These are phyloP conservation scores for Tetranychus piercei DNA, from an alignment of 2,888 invertebrate genomes.

Conservation along the genomic window DNA sequence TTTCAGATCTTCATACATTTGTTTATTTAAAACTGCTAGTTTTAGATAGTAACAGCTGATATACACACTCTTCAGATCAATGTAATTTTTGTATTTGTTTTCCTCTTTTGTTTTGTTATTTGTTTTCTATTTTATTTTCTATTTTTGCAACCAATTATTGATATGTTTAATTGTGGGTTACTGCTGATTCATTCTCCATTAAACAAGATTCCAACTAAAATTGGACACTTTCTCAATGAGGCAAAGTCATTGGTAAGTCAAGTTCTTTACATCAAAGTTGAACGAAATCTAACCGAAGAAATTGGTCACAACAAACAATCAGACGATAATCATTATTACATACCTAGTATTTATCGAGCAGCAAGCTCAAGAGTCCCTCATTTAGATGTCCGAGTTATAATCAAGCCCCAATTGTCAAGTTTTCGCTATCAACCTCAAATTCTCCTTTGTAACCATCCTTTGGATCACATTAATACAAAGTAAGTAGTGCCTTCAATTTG, in stretches of 20 bases:
- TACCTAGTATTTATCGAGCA: conserved; percentile 11
- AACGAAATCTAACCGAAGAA: not conserved
- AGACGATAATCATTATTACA: not conserved
- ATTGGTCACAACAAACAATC: not conserved
- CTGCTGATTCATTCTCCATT: not conserved
- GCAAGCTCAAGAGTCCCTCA: conserved; percentile 3
- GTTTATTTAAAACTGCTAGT: too few relatives aligned
- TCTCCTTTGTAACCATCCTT: not conserved
- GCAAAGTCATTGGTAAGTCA: not conserved
- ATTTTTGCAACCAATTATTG: not conserved
- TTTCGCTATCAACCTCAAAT: conserved; percentile 8
- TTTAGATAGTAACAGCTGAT: too few relatives aligned
- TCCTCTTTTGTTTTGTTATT: not conserved
- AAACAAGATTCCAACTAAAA: not conserved
- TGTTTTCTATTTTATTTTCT: not conserved
- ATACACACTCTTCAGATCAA: too few relatives aligned
- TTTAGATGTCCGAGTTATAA: conserved; percentile 10
- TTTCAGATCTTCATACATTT: too few relatives aligned
- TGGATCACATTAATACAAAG: not conserved
- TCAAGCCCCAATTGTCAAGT: not conserved
- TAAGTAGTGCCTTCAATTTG: not conserved
- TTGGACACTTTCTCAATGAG: not conserved
- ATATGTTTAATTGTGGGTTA: conserved; percentile 9
- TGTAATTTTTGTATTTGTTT: not conserved
- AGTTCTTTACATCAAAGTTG: conserved; percentile 11